phyloP scores from a whole-genome alignment of 2,888 invertebrate genomes.

The Myopa testacea region DNA sequence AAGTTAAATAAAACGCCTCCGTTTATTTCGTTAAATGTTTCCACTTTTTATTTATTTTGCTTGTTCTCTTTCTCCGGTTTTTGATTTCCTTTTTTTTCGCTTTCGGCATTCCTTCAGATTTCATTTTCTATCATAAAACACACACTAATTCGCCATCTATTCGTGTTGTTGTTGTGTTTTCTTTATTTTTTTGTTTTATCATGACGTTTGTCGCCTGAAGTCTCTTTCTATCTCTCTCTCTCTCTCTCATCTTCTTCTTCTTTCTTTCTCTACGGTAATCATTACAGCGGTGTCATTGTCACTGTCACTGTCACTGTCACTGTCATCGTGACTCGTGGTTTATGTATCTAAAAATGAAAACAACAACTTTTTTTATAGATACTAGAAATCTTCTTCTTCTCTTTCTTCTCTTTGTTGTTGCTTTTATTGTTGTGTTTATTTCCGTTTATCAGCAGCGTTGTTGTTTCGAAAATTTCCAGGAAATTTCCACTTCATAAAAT shows the following conservation, averaged over 20 bases:
- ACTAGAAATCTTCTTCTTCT: not conserved
- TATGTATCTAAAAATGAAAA: too few species aligned
- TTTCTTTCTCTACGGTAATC: not conserved
- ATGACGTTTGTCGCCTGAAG: too few species aligned
- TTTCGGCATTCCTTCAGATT: not conserved
- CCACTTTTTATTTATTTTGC: too few species aligned
- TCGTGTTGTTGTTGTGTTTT: too few species aligned
- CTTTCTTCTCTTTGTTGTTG: not conserved
- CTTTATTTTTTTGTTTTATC: too few species aligned
- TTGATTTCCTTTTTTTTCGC: not conserved
- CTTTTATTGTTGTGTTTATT: not conserved
- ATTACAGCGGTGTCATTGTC: too few species aligned
- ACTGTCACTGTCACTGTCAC: too few species aligned
- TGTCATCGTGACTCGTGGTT: not conserved
- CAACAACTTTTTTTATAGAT: not conserved
- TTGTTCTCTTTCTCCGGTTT: not conserved
- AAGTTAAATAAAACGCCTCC: too few species aligned
- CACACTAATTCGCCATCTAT: too few species aligned
- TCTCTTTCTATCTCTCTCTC: too few species aligned
- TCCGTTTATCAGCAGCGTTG: too few species aligned
- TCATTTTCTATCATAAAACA: not conserved
- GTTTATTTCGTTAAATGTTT: too few species aligned
- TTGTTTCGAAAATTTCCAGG: constrained; percentile 50
- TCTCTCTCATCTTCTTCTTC: not conserved
- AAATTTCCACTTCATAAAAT: constrained; percentile 64